These are phyloP conservation scores for Sternarchorhynchus goeldii DNA, from an alignment of 2,797 vertebrate species.

Conservation along the genomic window DNA sequence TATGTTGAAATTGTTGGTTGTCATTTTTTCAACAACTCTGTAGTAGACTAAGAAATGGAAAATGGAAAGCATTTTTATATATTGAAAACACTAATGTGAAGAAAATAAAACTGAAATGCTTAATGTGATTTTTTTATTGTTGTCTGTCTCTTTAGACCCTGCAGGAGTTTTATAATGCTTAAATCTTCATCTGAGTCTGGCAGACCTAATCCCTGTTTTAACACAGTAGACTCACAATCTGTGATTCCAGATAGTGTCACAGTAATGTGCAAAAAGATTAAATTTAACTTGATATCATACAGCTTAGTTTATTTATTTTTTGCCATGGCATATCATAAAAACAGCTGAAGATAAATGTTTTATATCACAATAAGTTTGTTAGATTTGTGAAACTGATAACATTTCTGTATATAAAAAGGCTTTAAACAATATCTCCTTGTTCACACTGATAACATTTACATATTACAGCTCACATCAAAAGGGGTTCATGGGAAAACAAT, in stretches of 20 bases:
- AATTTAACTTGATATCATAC: slow-evolving; percentile 18
- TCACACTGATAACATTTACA: no score
- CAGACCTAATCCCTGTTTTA: slow-evolving; percentile 23
- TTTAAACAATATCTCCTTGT: background rate
- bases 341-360: background rate
- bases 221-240: slow-evolving; percentile 2
- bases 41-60: no score
- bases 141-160: slow-evolving; percentile 28
- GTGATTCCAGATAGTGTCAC: slow-evolving; percentile 6
- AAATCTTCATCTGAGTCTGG: slow-evolving; percentile 43
- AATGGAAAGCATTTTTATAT: background rate
- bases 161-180: slow-evolving; percentile 41
- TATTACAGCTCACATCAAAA: background rate
- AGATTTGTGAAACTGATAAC: background rate
- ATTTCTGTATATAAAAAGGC: background rate
- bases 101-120: slow-evolving; percentile 34
- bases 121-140: slow-evolving; percentile 37
- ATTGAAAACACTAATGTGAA: slow-evolving; percentile 4
- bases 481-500: background rate
- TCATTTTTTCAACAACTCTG: background rate
- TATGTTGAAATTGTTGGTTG: background rate
- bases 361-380: background rate
- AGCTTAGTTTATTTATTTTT: slow-evolving; percentile 6
- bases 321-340: no score
- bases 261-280: slow-evolving; percentile 10